Conservation (phyloP, 2,113 vertebrate genomes). For the Erythrocercus mccallii region DNA sequence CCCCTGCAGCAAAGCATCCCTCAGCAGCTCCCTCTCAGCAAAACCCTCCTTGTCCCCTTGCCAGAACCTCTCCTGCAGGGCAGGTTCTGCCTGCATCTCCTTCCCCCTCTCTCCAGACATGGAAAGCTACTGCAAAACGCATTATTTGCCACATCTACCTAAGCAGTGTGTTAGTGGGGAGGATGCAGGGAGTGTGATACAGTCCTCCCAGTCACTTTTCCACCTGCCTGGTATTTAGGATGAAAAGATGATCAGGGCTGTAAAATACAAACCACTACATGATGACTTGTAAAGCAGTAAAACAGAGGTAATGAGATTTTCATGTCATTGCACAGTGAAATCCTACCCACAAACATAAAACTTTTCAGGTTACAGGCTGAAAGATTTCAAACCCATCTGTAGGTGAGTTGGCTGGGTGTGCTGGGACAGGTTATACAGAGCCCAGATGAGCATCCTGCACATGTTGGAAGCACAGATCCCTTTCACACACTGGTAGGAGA, state of each 20-base stretch:
- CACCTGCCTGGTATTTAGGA: neutral
- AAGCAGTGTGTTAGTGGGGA: neutral
- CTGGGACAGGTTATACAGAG: neutral
- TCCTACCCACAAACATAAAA: neutral
- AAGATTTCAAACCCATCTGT: neutral
- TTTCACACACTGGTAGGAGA: neutral
- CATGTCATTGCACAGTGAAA: constrained; percentile 1
- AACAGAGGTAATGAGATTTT: neutral
- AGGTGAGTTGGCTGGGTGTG: neutral
- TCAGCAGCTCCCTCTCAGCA: neutral
- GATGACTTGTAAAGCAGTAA: constrained; percentile 14
- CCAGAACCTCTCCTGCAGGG: neutral
- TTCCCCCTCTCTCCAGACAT: neutral
- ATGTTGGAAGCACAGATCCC: neutral
- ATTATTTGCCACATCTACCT: neutral
- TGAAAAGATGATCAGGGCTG: neutral
- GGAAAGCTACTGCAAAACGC: neutral
- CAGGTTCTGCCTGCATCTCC: neutral
- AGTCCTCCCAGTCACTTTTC: neutral
- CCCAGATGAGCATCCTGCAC: neutral
- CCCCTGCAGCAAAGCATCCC: neutral
- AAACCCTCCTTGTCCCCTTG: rapidly evolving
- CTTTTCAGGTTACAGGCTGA: neutral
- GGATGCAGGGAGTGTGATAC: neutral
- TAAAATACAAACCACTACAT: constrained; percentile 10